Evolutionary conservation across 2,888 invertebrate species (phyloP).

Genomic region (Dorcus hopei): DNA sequence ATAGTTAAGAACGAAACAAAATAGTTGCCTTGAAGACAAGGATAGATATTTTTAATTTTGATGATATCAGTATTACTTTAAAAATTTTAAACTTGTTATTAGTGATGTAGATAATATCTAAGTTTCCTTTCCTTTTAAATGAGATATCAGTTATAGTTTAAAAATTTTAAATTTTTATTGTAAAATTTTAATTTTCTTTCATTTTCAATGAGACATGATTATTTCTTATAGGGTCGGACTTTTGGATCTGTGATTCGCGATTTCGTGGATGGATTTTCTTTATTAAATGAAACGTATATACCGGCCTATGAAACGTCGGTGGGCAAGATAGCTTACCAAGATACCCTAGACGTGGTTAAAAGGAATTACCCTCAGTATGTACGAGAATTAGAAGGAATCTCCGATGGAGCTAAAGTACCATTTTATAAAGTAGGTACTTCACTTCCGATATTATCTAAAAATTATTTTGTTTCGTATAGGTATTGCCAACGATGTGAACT

Average conservation of each 20-base stretch:
- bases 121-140: no score
- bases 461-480: no score
- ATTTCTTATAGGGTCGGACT: slow-evolving; percentile 67
- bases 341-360: slow-evolving; percentile 66
- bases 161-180: neutral
- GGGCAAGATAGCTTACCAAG: slow-evolving; percentile 71
- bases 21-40: no score
- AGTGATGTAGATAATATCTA: no score
- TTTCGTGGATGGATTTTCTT: slow-evolving; percentile 59
- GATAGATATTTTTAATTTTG: no score
- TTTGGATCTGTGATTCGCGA: slow-evolving; percentile 71
- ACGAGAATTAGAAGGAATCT: slow-evolving; percentile 78
- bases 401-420: slow-evolving; percentile 79
- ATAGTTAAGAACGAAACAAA: no score
- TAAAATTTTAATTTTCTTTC: neutral
- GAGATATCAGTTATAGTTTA: neutral
- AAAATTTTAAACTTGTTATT: no score
- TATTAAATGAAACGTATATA: slow-evolving; percentile 66
- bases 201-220: neutral
- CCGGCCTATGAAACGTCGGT: slow-evolving; percentile 68
- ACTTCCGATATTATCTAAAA: no score
- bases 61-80: no score
- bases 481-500: no score
- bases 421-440: slow-evolving; percentile 67
- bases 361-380: slow-evolving; percentile 77